Percentiles rank a stretch among this genome's conserved stretches.
These are phyloP conservation scores for Baronia brevicornis DNA, from an alignment of 2,888 invertebrate genomes.

Conservation along the genomic window DNA sequence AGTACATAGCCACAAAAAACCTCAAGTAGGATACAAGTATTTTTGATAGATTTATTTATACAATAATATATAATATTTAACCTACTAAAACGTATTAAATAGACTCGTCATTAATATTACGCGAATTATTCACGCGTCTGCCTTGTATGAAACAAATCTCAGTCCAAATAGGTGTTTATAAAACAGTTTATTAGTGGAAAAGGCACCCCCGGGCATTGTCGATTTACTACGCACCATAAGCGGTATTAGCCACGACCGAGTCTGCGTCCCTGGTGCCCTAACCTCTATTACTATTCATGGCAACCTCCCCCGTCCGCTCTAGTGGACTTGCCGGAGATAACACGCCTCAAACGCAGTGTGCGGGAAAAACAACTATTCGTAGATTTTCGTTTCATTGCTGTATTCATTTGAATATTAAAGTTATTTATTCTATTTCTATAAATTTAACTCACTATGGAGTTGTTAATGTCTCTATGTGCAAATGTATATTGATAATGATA, in stretches of 20 bases:
- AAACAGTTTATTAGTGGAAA: slow-evolving; percentile 51
- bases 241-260: slow-evolving; percentile 45
- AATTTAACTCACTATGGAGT: too few species aligned
- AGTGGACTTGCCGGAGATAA: slow-evolving; percentile 24
- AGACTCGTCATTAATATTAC: slow-evolving; percentile 11
- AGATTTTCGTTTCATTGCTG: slow-evolving; percentile 3
- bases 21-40: too few species aligned
- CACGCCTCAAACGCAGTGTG: slow-evolving; percentile 19
- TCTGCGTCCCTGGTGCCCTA: slow-evolving; percentile 42
- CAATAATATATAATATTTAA: background rate
- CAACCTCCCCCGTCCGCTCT: slow-evolving; percentile 40
- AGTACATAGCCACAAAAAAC: too few species aligned
- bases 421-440: too few species aligned
- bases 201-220: slow-evolving; percentile 58
- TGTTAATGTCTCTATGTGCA: too few species aligned
- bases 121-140: slow-evolving; percentile 10
- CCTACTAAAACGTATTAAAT: slow-evolving; percentile 7
- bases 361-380: slow-evolving; percentile 6
- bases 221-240: slow-evolving; percentile 74
- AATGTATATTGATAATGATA: too few species aligned
- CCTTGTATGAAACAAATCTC: slow-evolving; percentile 27
- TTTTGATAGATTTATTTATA: background rate
- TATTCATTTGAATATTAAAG: background rate
- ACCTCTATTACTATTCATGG: slow-evolving; percentile 70
- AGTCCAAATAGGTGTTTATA: slow-evolving; percentile 44